Conservation (phyloP, 30 jellyfish, hydroid and myxozoan species). For the Nemopilema nomurai region DNA sequence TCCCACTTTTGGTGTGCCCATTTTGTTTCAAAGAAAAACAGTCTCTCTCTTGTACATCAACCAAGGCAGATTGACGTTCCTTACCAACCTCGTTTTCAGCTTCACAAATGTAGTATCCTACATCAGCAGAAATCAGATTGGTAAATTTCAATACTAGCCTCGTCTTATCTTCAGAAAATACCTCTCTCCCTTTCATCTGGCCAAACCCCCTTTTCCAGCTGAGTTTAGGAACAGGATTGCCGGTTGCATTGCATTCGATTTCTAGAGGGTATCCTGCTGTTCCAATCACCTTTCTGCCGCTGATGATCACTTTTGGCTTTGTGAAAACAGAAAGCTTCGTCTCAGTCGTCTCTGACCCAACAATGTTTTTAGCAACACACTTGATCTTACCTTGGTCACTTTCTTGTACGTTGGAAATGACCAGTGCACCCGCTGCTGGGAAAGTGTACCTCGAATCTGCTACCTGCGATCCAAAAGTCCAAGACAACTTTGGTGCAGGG, state of each 20-base stretch:
- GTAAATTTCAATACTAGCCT: not conserved
- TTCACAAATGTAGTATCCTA: not conserved
- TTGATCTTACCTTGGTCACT: no score
- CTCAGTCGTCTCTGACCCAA: no score
- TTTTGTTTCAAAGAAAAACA: not conserved
- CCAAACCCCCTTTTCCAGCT: not conserved
- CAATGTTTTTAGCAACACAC: no score
- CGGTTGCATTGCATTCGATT: slow-evolving; percentile 1
- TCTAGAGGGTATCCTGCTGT: not conserved
- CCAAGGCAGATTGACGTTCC: not conserved
- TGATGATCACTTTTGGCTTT: no score
- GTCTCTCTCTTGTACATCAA: not conserved
- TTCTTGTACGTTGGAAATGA: no score
- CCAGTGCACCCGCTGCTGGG: no score
- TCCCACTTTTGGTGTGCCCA: slow-evolving; percentile 11
- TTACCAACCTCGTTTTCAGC: slow-evolving; percentile 2
- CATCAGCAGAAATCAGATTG: not conserved
- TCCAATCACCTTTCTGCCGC: not conserved
- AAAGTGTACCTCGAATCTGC: no score
- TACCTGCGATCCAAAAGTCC: no score
- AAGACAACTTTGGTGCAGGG: no score
- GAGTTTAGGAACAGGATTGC: slow-evolving; percentile 1
- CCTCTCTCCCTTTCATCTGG: not conserved
- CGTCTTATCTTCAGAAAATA: not conserved
- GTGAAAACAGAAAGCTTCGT: no score